phyloP scores from a whole-genome alignment of 2,113 vertebrate genomes.

The Cheilinus undulatus region DNA sequence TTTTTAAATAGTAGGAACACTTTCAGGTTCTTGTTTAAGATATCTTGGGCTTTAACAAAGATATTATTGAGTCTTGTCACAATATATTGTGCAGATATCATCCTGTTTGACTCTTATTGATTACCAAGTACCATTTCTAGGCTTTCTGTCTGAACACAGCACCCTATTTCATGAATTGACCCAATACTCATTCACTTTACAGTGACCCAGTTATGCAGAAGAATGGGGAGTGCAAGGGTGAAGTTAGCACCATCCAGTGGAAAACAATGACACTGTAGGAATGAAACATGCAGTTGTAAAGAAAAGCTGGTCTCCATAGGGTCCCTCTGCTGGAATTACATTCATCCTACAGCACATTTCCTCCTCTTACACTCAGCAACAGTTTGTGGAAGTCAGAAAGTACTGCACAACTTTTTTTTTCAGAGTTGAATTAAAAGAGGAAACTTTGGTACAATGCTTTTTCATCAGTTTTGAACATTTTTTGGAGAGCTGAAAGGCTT shows the following conservation, averaged over 20 bases:
- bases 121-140: background rate
- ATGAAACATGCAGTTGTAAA: background rate
- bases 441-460: background rate
- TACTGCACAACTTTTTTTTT: too few species aligned
- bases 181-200: constrained; percentile 42
- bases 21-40: background rate
- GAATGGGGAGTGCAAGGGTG: background rate
- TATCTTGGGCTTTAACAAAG: background rate
- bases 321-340: constrained; percentile 79
- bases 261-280: constrained; percentile 30
- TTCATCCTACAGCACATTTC: constrained; percentile 52
- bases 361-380: background rate
- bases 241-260: constrained; percentile 77
- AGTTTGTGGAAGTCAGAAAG: background rate
- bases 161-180: constrained; percentile 36
- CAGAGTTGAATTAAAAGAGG: background rate
- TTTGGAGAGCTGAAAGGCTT: background rate
- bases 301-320: constrained; percentile 25
- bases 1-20: background rate
- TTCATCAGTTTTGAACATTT: background rate
- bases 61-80: background rate
- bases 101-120: background rate
- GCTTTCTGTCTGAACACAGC: constrained; percentile 23
- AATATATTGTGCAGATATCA: background rate
- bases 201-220: constrained; percentile 64